Percentiles rank a stretch among this genome's conserved stretches.
Evolutionary conservation across 2,888 invertebrate genomes (phyloP).

Genomic region (Zaprionus lineosus): DNA sequence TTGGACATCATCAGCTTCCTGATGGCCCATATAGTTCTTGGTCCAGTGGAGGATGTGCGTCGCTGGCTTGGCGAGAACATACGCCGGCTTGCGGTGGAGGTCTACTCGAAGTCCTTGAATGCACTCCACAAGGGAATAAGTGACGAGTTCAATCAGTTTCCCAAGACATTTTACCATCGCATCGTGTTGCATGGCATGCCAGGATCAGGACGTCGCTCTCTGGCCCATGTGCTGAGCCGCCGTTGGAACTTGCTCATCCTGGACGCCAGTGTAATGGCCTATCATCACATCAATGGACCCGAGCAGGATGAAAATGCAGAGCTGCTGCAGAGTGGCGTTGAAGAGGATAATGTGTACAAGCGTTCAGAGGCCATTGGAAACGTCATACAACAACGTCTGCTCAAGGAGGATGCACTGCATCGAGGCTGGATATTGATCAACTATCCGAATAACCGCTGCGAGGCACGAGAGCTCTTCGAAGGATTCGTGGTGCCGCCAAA

Average conservation of each 20-base stretch:
- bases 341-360: constrained; percentile 51
- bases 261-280: constrained; percentile 71
- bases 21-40: constrained; percentile 62
- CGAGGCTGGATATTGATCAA: constrained; percentile 86
- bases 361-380: constrained; percentile 65
- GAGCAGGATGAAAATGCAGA: constrained; percentile 46
- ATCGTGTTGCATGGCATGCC: constrained; percentile 84
- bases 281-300: constrained; percentile 62
- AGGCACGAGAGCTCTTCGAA: constrained; percentile 84
- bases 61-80: constrained; percentile 75
- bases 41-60: constrained; percentile 55
- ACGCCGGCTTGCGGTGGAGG: constrained; percentile 60
- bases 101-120: constrained; percentile 65
- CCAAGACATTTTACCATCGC: constrained; percentile 81
- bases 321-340: constrained; percentile 60
- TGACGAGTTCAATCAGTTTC: constrained; percentile 61
- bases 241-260: constrained; percentile 84
- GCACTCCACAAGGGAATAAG: constrained; percentile 46
- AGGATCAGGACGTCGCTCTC: constrained; percentile 84
- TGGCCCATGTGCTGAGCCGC: constrained; percentile 84
- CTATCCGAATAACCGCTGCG: constrained; percentile 84
- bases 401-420: constrained; percentile 83
- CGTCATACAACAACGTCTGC: constrained; percentile 71
- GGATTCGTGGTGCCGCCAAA: constrained; percentile 85
- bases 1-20: constrained; percentile 76